Base-by-base conservation (phyloP, 2,888 invertebrate genomes). In the Cyclophora punctaria region DNA sequence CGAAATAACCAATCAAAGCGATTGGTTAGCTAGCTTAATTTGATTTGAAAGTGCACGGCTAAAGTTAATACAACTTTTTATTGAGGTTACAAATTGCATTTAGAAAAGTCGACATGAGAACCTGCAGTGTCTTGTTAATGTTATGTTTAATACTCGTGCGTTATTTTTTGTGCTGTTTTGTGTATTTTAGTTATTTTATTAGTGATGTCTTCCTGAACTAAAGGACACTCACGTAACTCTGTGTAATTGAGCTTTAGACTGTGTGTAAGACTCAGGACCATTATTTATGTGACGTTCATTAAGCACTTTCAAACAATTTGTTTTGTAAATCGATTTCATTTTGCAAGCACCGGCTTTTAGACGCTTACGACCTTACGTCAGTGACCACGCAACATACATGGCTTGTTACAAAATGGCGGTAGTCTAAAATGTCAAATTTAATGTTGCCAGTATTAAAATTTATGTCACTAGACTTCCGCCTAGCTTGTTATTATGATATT, bases 211-310 rank as follows among this genome's bases (percentile, higher is more conserved):
- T 62, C 65, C 67, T 56, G 67, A 64, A 57, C 63, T 65, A 62
- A 62, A 63, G 46, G 67, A 63, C 68, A 70, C 78, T 78, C 75
- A 75, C 69, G 72, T 60, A 74, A 72, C 49, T 70, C 56, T 73
- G 69, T 78, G 77, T 78, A 79, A 78, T 78, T 77, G 77, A 83
- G 84, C 85, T 86, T 81, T 83, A 83, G 79, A 82, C 74, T 83
- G 75, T 80, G 71, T 80, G 71, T 80, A 80, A 80, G 82, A 86
- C 83, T 87, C 86, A 86, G 86, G 87, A 87, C 86, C 87, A 85
- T 84, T 80, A 67, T 68, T 67, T 74, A 78, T 78, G 73, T 82
- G 71, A 78, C 73, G 72, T 70, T 66, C 50, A 58, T 50, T 70
- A 59, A 72, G 84, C 85, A 85, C 85, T 74, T 71, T 64, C 66